Evolutionary conservation across 2,888 invertebrate species (phyloP).

Genomic region (Osmoderma eremita): DNA sequence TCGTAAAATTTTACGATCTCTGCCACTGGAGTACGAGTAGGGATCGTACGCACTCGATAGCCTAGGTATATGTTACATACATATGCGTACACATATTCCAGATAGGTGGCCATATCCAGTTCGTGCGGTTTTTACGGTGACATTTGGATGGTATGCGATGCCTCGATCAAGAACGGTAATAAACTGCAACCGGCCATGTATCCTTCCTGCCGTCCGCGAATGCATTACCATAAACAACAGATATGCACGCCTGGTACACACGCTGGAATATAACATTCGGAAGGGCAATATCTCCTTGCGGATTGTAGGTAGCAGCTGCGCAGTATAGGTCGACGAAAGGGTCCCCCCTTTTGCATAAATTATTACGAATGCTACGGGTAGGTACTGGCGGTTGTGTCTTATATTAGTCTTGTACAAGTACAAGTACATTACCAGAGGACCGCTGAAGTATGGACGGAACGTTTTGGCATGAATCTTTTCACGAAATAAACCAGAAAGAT

Average conservation of each 20-base stretch:
- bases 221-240: slow-evolving; percentile 19
- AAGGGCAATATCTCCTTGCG: slow-evolving; percentile 7
- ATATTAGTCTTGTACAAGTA: too few relatives aligned
- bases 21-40: too few relatives aligned
- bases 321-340: background rate
- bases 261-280: slow-evolving; percentile 10
- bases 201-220: slow-evolving; percentile 3
- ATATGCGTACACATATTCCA: background rate
- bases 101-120: background rate
- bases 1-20: too few relatives aligned
- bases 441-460: too few relatives aligned
- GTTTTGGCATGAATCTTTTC: too few relatives aligned
- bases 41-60: too few relatives aligned
- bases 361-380: slow-evolving; percentile 3
- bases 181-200: slow-evolving; percentile 8
- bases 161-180: slow-evolving; percentile 12
- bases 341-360: slow-evolving; percentile 9
- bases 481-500: too few relatives aligned
- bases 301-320: slow-evolving; percentile 9
- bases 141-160: slow-evolving; percentile 5
- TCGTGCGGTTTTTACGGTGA: slow-evolving; percentile 3
- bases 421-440: too few relatives aligned
- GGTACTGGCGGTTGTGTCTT: too few relatives aligned
- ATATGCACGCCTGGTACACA: slow-evolving; percentile 12
- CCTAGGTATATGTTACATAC: too few relatives aligned